Conservation (phyloP, 1,140 invertebrate genomes). For the Doryteuthis pealeii region DNA sequence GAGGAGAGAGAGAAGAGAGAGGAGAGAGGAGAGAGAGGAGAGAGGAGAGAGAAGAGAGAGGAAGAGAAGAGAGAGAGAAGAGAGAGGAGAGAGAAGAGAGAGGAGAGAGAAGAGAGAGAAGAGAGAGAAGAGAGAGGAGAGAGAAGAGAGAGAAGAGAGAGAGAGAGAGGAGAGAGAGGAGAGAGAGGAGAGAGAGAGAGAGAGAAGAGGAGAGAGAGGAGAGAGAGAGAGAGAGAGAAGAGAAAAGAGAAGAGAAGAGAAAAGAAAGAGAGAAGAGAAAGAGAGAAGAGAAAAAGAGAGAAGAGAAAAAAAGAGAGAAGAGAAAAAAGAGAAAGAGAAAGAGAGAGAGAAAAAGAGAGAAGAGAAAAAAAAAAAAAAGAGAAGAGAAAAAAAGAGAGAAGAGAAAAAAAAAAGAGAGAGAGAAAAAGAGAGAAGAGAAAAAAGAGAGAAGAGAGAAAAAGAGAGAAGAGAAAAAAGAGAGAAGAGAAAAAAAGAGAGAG, state of each 20-base stretch:
- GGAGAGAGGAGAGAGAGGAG: neutral
- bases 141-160: neutral
- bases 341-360: too few relatives aligned
- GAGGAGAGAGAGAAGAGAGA: neutral
- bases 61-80: neutral
- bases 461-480: too few relatives aligned
- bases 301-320: too few relatives aligned
- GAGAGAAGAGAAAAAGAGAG: too few relatives aligned
- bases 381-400: neutral
- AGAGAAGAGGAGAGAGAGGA: neutral
- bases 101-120: neutral
- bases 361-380: conserved; percentile 10
- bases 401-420: too few relatives aligned
- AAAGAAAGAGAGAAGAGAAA: too few relatives aligned
- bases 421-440: too few relatives aligned
- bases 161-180: neutral
- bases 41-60: neutral
- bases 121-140: neutral
- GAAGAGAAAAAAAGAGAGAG: too few relatives aligned
- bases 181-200: neutral
- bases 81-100: neutral
- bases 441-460: too few relatives aligned
- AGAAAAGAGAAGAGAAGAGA: neutral
- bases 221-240: conserved; percentile 20
- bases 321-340: too few relatives aligned